These are phyloP conservation scores for Dryococelus australis DNA, from an alignment of 2,888 invertebrate genomes.

Conservation along the genomic window DNA sequence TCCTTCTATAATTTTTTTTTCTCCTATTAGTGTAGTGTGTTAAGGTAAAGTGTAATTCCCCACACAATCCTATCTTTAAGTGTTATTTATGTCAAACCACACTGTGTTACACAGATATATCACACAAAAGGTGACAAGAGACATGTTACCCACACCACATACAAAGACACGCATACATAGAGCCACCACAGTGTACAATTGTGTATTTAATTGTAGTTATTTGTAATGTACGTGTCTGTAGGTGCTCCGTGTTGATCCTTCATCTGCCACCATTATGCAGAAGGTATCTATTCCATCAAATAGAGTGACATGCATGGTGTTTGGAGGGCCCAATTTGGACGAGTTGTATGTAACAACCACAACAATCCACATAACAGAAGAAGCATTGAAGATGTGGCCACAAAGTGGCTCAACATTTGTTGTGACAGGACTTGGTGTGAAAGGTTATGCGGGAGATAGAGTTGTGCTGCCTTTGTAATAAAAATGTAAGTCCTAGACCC, in stretches of 20 bases:
- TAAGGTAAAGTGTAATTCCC: no score
- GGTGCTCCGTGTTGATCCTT: slow-evolving; percentile 61
- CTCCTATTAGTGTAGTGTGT: no score
- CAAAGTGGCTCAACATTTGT: slow-evolving; percentile 67
- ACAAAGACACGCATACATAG: no score
- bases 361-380: slow-evolving; percentile 60
- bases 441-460: slow-evolving; percentile 60
- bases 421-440: slow-evolving; percentile 66
- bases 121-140: no score
- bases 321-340: slow-evolving; percentile 73
- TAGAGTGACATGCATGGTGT: slow-evolving; percentile 76
- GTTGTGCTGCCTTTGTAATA: neutral
- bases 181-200: no score
- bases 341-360: slow-evolving; percentile 76
- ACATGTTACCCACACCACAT: no score
- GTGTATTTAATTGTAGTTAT: no score
- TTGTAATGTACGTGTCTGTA: slow-evolving; percentile 17
- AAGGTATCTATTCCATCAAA: slow-evolving; percentile 69
- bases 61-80: no score
- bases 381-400: slow-evolving; percentile 57
- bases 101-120: no score
- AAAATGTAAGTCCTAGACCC: neutral
- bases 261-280: slow-evolving; percentile 64
- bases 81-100: no score
- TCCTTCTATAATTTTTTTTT: no score